These are phyloP conservation scores for Bombylius major DNA, from an alignment of 2,888 invertebrate species.

Conservation along the genomic window DNA sequence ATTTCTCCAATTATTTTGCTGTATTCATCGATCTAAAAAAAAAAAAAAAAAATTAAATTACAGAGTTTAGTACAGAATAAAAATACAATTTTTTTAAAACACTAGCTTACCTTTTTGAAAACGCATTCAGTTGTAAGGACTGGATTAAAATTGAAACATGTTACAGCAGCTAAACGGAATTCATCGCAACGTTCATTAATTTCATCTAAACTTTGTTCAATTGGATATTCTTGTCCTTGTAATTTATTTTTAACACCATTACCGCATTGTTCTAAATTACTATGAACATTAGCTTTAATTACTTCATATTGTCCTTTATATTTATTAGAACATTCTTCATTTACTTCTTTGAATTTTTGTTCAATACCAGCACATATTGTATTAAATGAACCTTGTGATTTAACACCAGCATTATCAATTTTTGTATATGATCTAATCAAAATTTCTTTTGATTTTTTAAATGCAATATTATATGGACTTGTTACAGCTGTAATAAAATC, in stretches of 20 bases:
- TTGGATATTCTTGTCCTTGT: not conserved
- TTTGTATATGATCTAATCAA: not conserved
- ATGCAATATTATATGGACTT: not conserved
- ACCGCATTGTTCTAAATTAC: not conserved
- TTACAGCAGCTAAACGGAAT: not conserved
- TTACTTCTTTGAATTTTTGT: not conserved
- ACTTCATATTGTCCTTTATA: not conserved
- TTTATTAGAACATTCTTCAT: constrained; percentile 1
- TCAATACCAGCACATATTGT: not conserved
- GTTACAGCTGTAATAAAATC: not conserved
- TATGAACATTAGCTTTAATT: not conserved
- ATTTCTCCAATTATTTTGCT: not conserved
- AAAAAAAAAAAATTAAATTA: not conserved
- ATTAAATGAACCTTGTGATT: not conserved
- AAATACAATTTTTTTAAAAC: not conserved
- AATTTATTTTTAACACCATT: not conserved
- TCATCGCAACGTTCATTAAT: not conserved
- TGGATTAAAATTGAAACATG: constrained; percentile 3
- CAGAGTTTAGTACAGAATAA: not conserved
- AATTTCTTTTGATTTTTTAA: not conserved
- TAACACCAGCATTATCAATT: not conserved
- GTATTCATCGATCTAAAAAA: not conserved
- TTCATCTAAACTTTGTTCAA: not conserved
- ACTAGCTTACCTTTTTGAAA: constrained; percentile 3
- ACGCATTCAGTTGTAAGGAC: constrained; percentile 1